Evolutionary conservation across 1,140 invertebrate species (phyloP), one percentile per base, ranked within the genome.

Genomic region (Eriocheir sinensis): DNA sequence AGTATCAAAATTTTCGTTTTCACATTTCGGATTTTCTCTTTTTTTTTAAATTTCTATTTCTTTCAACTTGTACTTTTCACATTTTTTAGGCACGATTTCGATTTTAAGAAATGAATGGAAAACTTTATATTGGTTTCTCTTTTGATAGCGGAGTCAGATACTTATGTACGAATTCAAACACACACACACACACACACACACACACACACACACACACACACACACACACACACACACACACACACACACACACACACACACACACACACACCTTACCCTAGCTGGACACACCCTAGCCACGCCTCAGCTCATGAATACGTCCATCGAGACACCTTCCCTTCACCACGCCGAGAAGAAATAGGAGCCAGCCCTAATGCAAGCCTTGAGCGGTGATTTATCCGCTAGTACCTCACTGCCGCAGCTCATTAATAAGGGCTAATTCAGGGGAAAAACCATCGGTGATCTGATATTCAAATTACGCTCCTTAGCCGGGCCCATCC

Each of bases 111-210:
- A 12, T 72, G 27, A 72, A 2, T 72, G 60, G 60, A n/a, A n/a
- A n/a, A n/a, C 60, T 27, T 72, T 72, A 2, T 21, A 8, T n/a
- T 72, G 60, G 21, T 72, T n/a, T n/a, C n/a, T n/a, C n/a, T n/a
- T n/a, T n/a, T n/a, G 21, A 72, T 8, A n/a, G 44, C 27, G 38
- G 27, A 88, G 38, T 21, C 9, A 21, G 60, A n/a, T 21, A 72
- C n/a, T 72, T 72, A 6, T 48, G 4, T 72, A n/a, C 60, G n/a
- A 0, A n/a, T n/a, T 21, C 0, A 41, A 34, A 88, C 85, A 88
- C 85, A 88, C 85, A 88, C 85, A 88, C 85, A 88, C 38, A 85
- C 81, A 85, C 81, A 85, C 81, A 85, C 81, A 85, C 81, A 85
- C 38, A 40, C 81, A 85, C 81, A 85, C 81, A 85, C 81, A 85